These are phyloP conservation scores for Watersipora subatra DNA, from an alignment of 1,140 invertebrate species.

Conservation along the genomic window DNA sequence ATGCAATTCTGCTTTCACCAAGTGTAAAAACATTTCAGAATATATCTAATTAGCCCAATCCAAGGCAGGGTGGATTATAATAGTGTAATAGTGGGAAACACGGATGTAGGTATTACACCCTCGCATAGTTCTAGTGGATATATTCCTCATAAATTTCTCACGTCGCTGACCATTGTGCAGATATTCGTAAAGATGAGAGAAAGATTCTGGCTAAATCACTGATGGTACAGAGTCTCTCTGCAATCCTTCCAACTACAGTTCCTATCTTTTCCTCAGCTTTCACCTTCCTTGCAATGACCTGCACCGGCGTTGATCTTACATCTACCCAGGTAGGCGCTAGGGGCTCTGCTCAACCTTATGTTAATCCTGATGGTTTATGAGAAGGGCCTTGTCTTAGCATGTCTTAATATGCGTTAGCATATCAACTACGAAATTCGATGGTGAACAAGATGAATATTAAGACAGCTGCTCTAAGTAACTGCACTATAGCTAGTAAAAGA, in stretches of 20 bases:
- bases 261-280: conserved; percentile 50
- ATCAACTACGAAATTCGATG: too few species aligned
- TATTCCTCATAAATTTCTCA: conserved; percentile 52
- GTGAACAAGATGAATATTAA: too few species aligned
- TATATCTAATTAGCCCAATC: too few species aligned
- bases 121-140: too few species aligned
- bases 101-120: too few species aligned
- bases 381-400: background rate
- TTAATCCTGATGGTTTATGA: background rate
- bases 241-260: conserved; percentile 49
- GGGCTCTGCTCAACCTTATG: background rate
- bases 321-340: conserved; percentile 46
- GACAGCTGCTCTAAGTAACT: too few species aligned
- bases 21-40: too few species aligned
- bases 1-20: too few species aligned
- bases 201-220: conserved; percentile 46
- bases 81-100: too few species aligned
- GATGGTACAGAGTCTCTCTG: conserved; percentile 49
- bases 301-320: conserved; percentile 47
- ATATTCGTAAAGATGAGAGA: conserved; percentile 46
- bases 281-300: conserved; percentile 52
- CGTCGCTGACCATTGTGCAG: conserved; percentile 32
- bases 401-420: too few species aligned
- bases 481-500: too few species aligned
- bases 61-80: too few species aligned